Evolutionary conservation across 2,797 vertebrate species (phyloP).

Genomic region (Cheracebus regulus): DNA sequence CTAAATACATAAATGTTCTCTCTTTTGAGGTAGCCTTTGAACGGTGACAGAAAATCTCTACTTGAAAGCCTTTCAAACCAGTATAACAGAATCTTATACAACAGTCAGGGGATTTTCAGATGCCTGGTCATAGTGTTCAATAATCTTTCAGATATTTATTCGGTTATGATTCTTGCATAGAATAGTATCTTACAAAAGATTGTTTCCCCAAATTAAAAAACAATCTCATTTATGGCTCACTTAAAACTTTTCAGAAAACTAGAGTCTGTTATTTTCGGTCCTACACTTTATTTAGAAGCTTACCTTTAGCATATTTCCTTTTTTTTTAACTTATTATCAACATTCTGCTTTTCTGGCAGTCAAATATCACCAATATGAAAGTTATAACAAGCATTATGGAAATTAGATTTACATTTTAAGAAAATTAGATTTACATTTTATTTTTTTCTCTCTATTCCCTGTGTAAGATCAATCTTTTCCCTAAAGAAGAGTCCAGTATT

Average conservation of each 20-base stretch:
- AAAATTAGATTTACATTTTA: neutral
- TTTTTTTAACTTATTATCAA: neutral
- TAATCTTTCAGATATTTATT: neutral
- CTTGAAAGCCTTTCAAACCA: neutral
- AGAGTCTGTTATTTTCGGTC: neutral
- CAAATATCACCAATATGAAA: neutral
- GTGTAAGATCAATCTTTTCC: neutral
- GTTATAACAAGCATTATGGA: neutral
- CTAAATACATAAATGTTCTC: slow-evolving; percentile 7
- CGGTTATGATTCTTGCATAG: neutral
- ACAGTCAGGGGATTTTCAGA: slow-evolving; percentile 21
- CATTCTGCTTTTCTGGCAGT: neutral
- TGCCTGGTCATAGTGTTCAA: neutral
- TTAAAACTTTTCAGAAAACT: neutral
- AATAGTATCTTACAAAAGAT: neutral
- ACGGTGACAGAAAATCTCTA: slow-evolving; percentile 29
- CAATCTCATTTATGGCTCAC: neutral
- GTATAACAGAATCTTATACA: neutral
- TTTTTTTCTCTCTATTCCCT: neutral
- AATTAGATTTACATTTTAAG: slow-evolving; percentile 41
- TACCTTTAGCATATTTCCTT: neutral
- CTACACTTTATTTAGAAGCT: neutral
- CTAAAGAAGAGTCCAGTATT: neutral
- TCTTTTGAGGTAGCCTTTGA: slow-evolving; percentile 50
- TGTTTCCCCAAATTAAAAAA: neutral